phyloP scores from a whole-genome alignment of 2,888 invertebrate genomes.

The Lymantria monacha region DNA sequence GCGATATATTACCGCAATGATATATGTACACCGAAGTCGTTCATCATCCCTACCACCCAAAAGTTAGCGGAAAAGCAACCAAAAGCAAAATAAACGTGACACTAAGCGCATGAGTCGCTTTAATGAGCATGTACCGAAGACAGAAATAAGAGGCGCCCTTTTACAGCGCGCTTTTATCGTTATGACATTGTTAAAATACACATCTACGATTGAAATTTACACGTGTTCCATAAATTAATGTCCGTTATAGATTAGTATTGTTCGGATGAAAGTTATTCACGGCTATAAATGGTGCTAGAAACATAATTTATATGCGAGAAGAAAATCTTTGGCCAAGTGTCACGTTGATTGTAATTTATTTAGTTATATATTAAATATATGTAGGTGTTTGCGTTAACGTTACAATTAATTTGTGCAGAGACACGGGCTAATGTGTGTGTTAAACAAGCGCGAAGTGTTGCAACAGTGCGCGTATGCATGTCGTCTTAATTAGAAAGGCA shows the following conservation, averaged over 20 bases:
- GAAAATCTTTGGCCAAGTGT: slow-evolving; percentile 14
- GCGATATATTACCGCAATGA: slow-evolving; percentile 79
- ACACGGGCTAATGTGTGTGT: slow-evolving; percentile 52
- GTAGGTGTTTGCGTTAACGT: slow-evolving; percentile 19
- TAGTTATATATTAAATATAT: slow-evolving; percentile 13
- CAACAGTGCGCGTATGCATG: slow-evolving; percentile 69
- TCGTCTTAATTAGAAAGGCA: slow-evolving; percentile 76
- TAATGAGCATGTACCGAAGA: slow-evolving; percentile 79
- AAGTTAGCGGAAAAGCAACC: slow-evolving; percentile 75
- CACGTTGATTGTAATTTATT: slow-evolving; percentile 17
- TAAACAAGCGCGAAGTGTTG: slow-evolving; percentile 62
- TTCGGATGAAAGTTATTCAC: slow-evolving; percentile 18
- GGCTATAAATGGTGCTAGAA: slow-evolving; percentile 19
- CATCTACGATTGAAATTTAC: slow-evolving; percentile 54
- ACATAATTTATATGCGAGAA: slow-evolving; percentile 9
- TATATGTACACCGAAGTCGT: slow-evolving; percentile 77
- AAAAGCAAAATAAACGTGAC: slow-evolving; percentile 63
- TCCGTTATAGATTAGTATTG: slow-evolving; percentile 21
- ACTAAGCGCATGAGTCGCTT: slow-evolving; percentile 57
- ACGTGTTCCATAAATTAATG: slow-evolving; percentile 48
- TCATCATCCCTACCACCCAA: slow-evolving; percentile 80
- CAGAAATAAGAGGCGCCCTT: slow-evolving; percentile 76
- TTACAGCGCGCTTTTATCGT: slow-evolving; percentile 72
- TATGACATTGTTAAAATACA: slow-evolving; percentile 75
- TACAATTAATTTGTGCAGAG: slow-evolving; percentile 35